Percentiles rank a stretch among this genome's conserved stretches.
phyloP scores from a whole-genome alignment of 2,113 vertebrate species.

The Cyprinodon variegatus region DNA sequence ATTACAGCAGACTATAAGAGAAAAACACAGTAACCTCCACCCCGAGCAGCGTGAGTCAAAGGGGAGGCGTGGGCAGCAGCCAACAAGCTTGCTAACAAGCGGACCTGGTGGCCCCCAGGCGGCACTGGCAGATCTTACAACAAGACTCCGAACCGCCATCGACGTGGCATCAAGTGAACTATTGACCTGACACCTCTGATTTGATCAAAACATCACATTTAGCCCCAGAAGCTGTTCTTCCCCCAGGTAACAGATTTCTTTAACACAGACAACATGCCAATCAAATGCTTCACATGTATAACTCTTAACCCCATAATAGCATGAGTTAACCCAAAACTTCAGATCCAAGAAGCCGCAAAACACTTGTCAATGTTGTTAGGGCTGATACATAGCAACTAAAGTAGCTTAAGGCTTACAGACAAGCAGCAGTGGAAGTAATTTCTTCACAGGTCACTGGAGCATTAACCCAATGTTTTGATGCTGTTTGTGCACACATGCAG shows the following conservation, averaged over 20 bases:
- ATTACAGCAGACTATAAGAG: not conserved
- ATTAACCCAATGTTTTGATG: slow-evolving; percentile 27
- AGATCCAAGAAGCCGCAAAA: slow-evolving; percentile 12
- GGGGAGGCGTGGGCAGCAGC: slow-evolving; percentile 47
- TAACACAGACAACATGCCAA: slow-evolving; percentile 38
- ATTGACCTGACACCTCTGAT: slow-evolving; percentile 58
- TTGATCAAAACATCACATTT: slow-evolving; percentile 61
- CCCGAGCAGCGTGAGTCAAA: slow-evolving; percentile 58
- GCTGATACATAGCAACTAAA: slow-evolving; percentile 15
- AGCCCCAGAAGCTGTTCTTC: slow-evolving; percentile 3
- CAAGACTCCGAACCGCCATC: slow-evolving; percentile 9
- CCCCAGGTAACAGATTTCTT: slow-evolving; percentile 24
- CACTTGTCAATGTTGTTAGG: slow-evolving; percentile 22
- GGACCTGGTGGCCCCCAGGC: slow-evolving; percentile 48
- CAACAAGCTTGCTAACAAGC: slow-evolving; percentile 55
- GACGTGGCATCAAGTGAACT: slow-evolving; percentile 39
- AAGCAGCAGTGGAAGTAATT: slow-evolving; percentile 34
- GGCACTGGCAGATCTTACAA: slow-evolving; percentile 11
- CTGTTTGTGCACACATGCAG: not conserved
- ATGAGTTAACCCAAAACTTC: slow-evolving; percentile 17
- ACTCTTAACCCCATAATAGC: not conserved
- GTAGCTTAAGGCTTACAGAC: slow-evolving; percentile 26
- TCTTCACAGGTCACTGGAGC: slow-evolving; percentile 47
- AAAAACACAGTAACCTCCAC: slow-evolving; percentile 19
- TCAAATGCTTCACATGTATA: slow-evolving; percentile 26